Percentiles rank a stretch among this genome's conserved stretches.
These are phyloP conservation scores for Aricia agestis DNA, from an alignment of 1,140 invertebrate species.

Conservation along the genomic window DNA sequence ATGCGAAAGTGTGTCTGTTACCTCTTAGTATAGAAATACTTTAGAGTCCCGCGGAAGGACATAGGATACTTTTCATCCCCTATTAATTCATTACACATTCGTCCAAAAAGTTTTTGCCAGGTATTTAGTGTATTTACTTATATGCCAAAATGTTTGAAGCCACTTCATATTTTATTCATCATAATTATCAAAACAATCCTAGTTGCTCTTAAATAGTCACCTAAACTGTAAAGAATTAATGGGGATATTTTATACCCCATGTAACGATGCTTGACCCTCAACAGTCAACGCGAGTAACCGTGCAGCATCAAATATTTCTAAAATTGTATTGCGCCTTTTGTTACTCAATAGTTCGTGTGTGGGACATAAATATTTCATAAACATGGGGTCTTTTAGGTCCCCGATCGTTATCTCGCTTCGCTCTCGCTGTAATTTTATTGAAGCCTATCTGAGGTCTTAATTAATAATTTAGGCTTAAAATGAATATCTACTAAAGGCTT, in stretches of 20 bases:
- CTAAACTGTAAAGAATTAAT: background rate
- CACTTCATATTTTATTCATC: no score
- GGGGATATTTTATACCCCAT: background rate
- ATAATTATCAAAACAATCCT: no score
- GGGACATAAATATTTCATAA: constrained; percentile 1
- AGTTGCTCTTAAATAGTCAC: background rate
- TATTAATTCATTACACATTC: no score
- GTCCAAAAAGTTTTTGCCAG: no score
- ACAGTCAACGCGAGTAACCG: background rate
- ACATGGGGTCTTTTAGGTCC: background rate
- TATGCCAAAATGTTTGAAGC: no score
- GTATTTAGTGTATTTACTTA: no score
- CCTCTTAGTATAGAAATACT: no score
- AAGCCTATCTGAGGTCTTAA: background rate
- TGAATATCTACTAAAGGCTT: background rate
- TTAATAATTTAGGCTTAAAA: background rate
- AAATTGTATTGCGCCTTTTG: constrained; percentile 13
- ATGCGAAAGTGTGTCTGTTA: no score
- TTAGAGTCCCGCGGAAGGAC: no score
- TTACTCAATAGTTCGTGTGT: background rate
- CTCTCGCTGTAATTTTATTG: background rate
- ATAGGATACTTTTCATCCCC: no score
- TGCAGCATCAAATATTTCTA: background rate
- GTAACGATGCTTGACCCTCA: background rate
- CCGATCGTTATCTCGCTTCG: background rate